These are phyloP conservation scores for Apodemia hepburni DNA, from an alignment of 2,888 invertebrate species.

Conservation along the genomic window DNA sequence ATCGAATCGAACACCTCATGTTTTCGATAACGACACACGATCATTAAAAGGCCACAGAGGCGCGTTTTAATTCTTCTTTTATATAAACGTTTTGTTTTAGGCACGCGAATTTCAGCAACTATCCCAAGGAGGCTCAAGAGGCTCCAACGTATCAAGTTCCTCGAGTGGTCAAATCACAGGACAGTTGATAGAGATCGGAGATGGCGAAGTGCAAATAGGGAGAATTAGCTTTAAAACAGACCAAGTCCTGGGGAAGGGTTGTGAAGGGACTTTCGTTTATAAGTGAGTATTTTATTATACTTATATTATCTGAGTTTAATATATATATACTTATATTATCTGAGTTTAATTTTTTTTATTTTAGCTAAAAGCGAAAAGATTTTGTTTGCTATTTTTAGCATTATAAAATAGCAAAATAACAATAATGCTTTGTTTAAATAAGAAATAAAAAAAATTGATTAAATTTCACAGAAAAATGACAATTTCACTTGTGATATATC, in stretches of 20 bases:
- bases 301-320: neutral
- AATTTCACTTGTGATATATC: no score
- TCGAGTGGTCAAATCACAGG: conserved; percentile 73
- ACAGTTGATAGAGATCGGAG: conserved; percentile 81
- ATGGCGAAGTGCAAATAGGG: conserved; percentile 87
- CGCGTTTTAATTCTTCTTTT: neutral
- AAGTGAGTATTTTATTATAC: conserved; percentile 72
- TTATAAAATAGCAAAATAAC: no score
- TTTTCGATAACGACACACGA: no score
- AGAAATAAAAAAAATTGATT: no score
- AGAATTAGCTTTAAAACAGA: conserved; percentile 93
- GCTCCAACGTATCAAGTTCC: conserved; percentile 58
- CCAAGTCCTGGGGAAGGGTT: conserved; percentile 95
- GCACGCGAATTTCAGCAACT: conserved; percentile 84
- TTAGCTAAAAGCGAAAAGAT: no score
- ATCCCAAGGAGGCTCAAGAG: conserved; percentile 82
- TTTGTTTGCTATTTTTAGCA: no score
- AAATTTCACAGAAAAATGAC: no score
- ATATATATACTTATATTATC: no score
- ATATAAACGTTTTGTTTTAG: conserved; percentile 41
- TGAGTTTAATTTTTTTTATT: no score
- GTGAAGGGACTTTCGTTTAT: conserved; percentile 99
- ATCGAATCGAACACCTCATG: no score
- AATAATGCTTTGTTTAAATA: no score
- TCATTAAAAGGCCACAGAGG: no score